Evolutionary conservation across 1,140 invertebrate species (phyloP), one percentile per base, ranked within the genome.

Genomic region (Zaprionus camerounensis): DNA sequence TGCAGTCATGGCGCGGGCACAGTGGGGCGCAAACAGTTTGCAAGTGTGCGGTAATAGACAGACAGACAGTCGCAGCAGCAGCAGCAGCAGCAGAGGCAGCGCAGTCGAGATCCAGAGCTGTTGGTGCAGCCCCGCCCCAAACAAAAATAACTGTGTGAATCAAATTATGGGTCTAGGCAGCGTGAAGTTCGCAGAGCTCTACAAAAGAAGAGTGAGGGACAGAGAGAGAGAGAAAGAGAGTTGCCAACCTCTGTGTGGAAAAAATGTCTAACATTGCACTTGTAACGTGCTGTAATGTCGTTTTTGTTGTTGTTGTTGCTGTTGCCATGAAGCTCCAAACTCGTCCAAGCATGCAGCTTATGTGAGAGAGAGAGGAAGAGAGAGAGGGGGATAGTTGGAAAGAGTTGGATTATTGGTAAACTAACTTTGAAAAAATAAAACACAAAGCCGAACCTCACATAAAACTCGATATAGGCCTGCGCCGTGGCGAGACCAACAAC

Each of bases 251-350:
- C 5, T 46, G 24, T 12, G n/a, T 28, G 44, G 12, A 66, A 57
- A 51, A 44, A 59, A 73, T 82, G 67, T 83, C 84, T 88, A 88
- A 87, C 84, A 84, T 88, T 88, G 84, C 84, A 88, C 84, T 87
- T 87, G 84, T 84, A 88, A 87, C 84, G 76, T 87, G 84, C 83
- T 87, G 78, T 80, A 69, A 59, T 77, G 64, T 13, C 72, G 38
- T 53, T 78, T 58, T 64, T 78, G 66, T 12, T 78, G 38, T 55
- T 65, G 59, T 69, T 77, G 73, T 62, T 55, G 55, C 69, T 88
- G 83, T 87, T 46, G 41, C 41, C 41, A 46, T 46, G 41, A 46
- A 46, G 41, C 41, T 46, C 41, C n/a, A 87, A 87, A 87, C 84
- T 87, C 70, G 84, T 83, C 80, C 67, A 69, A 64, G 76, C 76